A percentile compares a stretch with the other conserved stretches of the same genome.
Conservation (phyloP, 2,113 vertebrate genomes). For the Sylvia atricapilla region DNA sequence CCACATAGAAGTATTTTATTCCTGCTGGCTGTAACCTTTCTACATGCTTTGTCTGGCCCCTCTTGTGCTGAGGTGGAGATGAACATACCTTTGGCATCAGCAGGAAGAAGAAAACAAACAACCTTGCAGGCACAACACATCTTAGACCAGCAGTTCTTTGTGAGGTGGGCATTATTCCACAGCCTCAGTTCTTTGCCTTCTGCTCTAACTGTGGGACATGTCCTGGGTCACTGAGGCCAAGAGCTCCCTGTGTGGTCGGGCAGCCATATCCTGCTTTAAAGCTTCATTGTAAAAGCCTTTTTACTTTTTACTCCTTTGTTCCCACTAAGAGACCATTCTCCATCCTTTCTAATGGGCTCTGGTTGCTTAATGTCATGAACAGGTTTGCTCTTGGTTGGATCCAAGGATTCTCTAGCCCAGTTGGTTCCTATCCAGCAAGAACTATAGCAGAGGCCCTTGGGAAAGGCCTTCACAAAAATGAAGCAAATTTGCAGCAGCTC, state of each 20-base stretch:
- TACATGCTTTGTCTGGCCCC: not conserved
- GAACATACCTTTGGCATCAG: not conserved
- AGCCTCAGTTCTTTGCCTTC: not conserved
- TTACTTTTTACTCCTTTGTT: not conserved
- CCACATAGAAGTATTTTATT: not conserved
- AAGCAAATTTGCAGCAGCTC: not conserved
- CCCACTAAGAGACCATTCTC: not conserved
- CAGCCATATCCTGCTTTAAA: not conserved
- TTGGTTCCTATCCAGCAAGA: not conserved
- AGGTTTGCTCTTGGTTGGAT: not conserved
- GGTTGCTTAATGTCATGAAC: not conserved
- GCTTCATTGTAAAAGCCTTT: not conserved
- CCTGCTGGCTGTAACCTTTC: not conserved
- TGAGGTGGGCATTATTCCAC: not conserved
- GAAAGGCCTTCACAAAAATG: not conserved
- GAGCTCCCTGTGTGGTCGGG: accelerated
- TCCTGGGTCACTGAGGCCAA: not conserved
- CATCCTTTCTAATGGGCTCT: not conserved
- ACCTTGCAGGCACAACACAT: not conserved
- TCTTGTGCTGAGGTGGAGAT: not conserved
- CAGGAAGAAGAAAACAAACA: not conserved
- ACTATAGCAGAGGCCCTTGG: not conserved
- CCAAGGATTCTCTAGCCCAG: not conserved
- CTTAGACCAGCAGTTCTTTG: not conserved
- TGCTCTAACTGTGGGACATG: not conserved